These are phyloP conservation scores for Erebia palarica DNA, from an alignment of 2,888 invertebrate genomes.

Conservation along the genomic window DNA sequence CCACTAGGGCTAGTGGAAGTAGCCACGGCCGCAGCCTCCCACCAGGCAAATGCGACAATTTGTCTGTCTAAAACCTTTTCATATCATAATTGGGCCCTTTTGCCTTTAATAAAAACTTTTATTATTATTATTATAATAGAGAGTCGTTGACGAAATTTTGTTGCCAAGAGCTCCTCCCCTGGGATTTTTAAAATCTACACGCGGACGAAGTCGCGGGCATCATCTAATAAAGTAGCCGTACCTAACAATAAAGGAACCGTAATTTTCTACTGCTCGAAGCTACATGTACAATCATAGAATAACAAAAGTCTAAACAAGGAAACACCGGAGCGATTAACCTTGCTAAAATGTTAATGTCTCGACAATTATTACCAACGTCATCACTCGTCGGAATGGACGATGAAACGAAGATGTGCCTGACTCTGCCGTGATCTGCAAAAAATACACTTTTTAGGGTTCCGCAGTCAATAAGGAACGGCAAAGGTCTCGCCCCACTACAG, in stretches of 20 bases:
- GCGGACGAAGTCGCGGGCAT: background rate
- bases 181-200: background rate
- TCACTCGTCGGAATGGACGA: constrained; percentile 12
- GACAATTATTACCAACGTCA: constrained; percentile 24
- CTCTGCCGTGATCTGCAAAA: background rate
- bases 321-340: constrained; percentile 31
- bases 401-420: background rate
- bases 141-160: too few species aligned
- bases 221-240: too few species aligned
- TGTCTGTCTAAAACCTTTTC: too few species aligned
- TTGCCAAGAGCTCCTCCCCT: too few species aligned
- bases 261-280: constrained; percentile 10
- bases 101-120: too few species aligned
- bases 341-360: constrained; percentile 34
- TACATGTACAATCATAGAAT: constrained; percentile 7
- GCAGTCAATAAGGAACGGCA: background rate
- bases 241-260: background rate
- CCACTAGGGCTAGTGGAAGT: too few species aligned
- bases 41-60: too few species aligned
- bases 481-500: too few species aligned
- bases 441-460: background rate
- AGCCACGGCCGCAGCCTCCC: too few species aligned
- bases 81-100: too few species aligned
- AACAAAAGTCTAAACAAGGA: constrained; percentile 34
- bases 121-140: too few species aligned